These are phyloP conservation scores for Prolemur simus DNA, from an alignment of 2,113 vertebrate genomes.

Conservation along the genomic window DNA sequence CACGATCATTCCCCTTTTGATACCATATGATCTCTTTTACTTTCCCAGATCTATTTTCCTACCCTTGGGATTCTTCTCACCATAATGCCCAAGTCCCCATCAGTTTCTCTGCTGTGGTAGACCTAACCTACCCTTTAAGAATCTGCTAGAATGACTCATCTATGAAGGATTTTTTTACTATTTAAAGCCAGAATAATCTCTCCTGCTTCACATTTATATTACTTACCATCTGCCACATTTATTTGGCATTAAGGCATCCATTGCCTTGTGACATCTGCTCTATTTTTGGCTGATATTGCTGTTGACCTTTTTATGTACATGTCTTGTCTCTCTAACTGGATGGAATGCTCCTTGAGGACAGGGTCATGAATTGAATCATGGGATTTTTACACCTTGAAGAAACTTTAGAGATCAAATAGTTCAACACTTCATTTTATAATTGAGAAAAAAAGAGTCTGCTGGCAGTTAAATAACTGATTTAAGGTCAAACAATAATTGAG, in stretches of 20 bases:
- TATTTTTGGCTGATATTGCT: constrained; percentile 67
- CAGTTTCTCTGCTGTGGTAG: background rate
- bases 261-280: constrained; percentile 76
- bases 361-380: constrained; percentile 71
- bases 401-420: constrained; percentile 68
- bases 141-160: background rate
- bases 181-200: background rate
- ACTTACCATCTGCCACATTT: constrained; percentile 59
- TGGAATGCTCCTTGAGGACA: constrained; percentile 71
- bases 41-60: background rate
- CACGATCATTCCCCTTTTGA: background rate
- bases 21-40: background rate
- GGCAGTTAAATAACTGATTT: constrained; percentile 67
- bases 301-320: constrained; percentile 70
- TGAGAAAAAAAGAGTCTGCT: constrained; percentile 51
- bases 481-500: constrained; percentile 75
- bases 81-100: background rate
- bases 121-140: background rate
- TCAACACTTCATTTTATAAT: constrained; percentile 59
- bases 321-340: constrained; percentile 70
- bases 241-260: constrained; percentile 42
- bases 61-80: background rate
- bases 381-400: constrained; percentile 66
- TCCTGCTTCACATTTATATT: constrained; percentile 48
- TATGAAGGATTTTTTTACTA: constrained; percentile 15